Conservation (phyloP, 2,113 vertebrate genomes). For the Albula goreensis region DNA sequence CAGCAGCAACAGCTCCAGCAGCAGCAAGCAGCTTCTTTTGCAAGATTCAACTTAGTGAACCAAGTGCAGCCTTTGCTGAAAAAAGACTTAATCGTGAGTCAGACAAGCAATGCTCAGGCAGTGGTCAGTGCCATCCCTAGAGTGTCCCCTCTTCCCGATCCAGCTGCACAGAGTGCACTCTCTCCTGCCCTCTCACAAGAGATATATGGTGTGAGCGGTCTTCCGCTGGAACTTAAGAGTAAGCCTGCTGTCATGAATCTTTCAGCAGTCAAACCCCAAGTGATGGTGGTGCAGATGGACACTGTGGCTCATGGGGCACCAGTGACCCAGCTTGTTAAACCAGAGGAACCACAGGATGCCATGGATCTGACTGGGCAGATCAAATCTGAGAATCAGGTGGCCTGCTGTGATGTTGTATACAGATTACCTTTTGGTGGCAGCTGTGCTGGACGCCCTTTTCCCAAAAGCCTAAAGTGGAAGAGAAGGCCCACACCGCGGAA, state of each 20-base stretch:
- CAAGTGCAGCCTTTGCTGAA: slow-evolving; percentile 80
- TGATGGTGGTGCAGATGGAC: slow-evolving; percentile 93
- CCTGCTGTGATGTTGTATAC: slow-evolving; percentile 96
- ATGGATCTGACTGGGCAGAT: slow-evolving; percentile 88
- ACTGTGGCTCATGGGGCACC: slow-evolving; percentile 69
- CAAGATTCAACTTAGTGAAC: slow-evolving; percentile 84
- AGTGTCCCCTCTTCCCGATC: slow-evolving; percentile 71
- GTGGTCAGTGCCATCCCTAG: slow-evolving; percentile 72
- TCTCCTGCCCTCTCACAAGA: slow-evolving; percentile 66
- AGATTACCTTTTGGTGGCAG: slow-evolving; percentile 90
- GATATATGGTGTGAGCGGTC: slow-evolving; percentile 66
- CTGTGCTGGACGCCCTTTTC: slow-evolving; percentile 83
- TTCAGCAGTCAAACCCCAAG: slow-evolving; percentile 81
- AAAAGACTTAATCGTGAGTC: slow-evolving; percentile 83
- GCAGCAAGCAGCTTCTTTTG: slow-evolving; percentile 81
- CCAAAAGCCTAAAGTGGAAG: slow-evolving; percentile 76
- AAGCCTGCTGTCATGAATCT: slow-evolving; percentile 77
- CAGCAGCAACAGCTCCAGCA: slow-evolving; percentile 43
- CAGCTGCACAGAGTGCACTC: slow-evolving; percentile 55
- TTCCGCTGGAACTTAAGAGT: slow-evolving; percentile 83
- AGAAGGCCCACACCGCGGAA: slow-evolving; percentile 66
- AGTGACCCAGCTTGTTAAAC: slow-evolving; percentile 86
- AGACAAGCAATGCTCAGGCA: slow-evolving; percentile 72
- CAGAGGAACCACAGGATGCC: slow-evolving; percentile 74
- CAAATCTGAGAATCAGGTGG: slow-evolving; percentile 88